Evolutionary conservation across 2,113 vertebrate genomes (phyloP), one percentile per base, ranked within the genome.

Genomic region (Pantherophis guttatus): DNA sequence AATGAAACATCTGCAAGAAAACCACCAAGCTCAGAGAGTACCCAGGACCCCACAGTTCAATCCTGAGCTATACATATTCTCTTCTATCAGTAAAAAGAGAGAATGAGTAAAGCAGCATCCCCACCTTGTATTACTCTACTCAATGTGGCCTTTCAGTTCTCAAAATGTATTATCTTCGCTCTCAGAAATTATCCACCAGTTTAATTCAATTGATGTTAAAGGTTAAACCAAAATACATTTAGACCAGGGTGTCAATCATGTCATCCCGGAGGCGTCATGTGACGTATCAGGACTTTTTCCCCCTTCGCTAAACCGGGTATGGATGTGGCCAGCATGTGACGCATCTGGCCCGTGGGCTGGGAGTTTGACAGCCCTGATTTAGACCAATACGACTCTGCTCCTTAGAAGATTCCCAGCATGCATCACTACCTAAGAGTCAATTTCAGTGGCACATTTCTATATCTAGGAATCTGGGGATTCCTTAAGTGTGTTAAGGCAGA

Each of bases 181-280:
- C 3, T 81, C 75, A 81, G 75, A 81, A 81, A 81, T 81, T 81
- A 81, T 19, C 8, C 75, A 81, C 93, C 90, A 86, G 89, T 94
- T 96, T 91, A 90, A 0, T 93, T 57, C 13, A 70, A 86, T 54
- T 93, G 88, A 33, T 55, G 90, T 0, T 81, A 94, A 19, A 85
- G 54, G 21, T 91, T 13, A 90, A 94, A 0, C 55, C 92, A 0
- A 92, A 86, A 70, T 75, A 55, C 92, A 90, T 94, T 90, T 75
- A 93, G 0, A 0, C 39, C 85, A 13, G 0, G 12, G 54, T 15
- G 54, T 55, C 54, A 55, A 55, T 17, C 54, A 54, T 12, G 0
- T 54, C 54, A 54, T 3, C 54, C 15, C 1, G 3, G 54, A 3
- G 2, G 54, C 12, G 3, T 54, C 13, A 15, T 54, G 2, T 54